These are phyloP conservation scores for Gymnocypris eckloni DNA, from an alignment of 2,797 vertebrate genomes.

Conservation along the genomic window DNA sequence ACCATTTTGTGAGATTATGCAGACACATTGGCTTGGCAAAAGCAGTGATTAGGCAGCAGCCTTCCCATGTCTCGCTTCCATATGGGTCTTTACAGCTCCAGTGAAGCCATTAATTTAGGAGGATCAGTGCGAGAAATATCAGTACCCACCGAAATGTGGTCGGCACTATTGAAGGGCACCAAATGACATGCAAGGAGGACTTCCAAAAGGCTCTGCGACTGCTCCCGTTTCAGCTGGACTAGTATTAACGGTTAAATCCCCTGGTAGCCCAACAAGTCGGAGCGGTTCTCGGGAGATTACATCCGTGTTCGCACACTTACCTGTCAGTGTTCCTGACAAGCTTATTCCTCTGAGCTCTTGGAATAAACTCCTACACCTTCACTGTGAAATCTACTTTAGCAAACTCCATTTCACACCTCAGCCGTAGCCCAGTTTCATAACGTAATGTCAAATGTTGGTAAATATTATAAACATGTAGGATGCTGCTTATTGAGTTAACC, in stretches of 20 bases:
- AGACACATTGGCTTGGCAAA: constrained; percentile 37
- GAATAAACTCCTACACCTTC: constrained; percentile 49
- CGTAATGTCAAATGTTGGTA: constrained; percentile 46
- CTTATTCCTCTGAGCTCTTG: constrained; percentile 56
- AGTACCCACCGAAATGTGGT: constrained; percentile 35
- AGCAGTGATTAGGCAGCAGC: constrained; percentile 34
- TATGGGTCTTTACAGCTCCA: constrained; percentile 48
- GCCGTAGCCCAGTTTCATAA: constrained; percentile 53
- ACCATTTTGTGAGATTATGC: constrained; percentile 38
- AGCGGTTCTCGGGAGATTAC: constrained; percentile 61
- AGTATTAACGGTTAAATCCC: constrained; percentile 60
- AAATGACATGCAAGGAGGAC: constrained; percentile 53
- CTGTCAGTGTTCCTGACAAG: constrained; percentile 65
- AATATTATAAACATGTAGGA: constrained; percentile 13
- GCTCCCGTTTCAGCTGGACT: constrained; percentile 51
- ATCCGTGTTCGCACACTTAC: constrained; percentile 57
- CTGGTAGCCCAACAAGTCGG: constrained; percentile 58
- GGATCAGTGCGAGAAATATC: constrained; percentile 32
- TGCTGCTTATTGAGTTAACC: background rate
- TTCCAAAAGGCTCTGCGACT: constrained; percentile 45
- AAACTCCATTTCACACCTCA: constrained; percentile 60
- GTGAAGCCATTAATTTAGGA: constrained; percentile 53
- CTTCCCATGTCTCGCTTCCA: constrained; percentile 32
- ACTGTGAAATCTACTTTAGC: constrained; percentile 49
- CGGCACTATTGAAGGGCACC: constrained; percentile 38